Evolutionary conservation across 1,140 invertebrate genomes (phyloP), one percentile per base, ranked within the genome.

Genomic region (Acromyrmex echinatior): DNA sequence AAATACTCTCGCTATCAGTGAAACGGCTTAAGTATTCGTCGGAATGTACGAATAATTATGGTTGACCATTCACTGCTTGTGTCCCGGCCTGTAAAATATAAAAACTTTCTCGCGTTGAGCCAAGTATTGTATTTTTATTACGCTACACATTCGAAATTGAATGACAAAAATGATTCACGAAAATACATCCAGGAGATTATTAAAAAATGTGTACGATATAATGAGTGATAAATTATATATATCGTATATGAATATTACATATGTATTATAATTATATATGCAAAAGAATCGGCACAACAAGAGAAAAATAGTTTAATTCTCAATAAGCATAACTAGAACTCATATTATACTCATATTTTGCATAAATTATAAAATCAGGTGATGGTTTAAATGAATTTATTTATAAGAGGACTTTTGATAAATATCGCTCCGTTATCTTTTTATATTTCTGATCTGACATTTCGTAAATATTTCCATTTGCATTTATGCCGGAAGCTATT

Each of bases 11-110:
- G 62, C 51, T 56, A 66, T 88, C 88, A n/a, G 70, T 45, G 31
- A 49, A 76, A 79, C 35, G 35, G 14, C 51, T 84, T 45, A 60
- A 84, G 77, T 86, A 12, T 14, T 58, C n/a, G 4, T 14, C 25
- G 58, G 45, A 88, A 89, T 71, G 71, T 28, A 51, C 68, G 65
- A 31, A 58, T 73, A 70, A 84, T 84, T 63, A 68, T 80, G n/a
- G n/a, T n/a, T 3, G 14, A 68, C 18, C 28, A 63, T 88, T 77
- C 51, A 58, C 51, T 56, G 51, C 45, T 45, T 51, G 60, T 7
- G 28, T n/a, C 12, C 7, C 18, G 62, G 12, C 49, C 9, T 49
- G 25, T 31, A 51, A 79, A 79, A 51, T 66, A 31, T 16, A 53
- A 53, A 68, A 80, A 80, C 28, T 53, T 68, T 35, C 28, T 25